These are phyloP conservation scores for Coregonus suidteri DNA, from an alignment of 2,797 vertebrate genomes.

Conservation along the genomic window DNA sequence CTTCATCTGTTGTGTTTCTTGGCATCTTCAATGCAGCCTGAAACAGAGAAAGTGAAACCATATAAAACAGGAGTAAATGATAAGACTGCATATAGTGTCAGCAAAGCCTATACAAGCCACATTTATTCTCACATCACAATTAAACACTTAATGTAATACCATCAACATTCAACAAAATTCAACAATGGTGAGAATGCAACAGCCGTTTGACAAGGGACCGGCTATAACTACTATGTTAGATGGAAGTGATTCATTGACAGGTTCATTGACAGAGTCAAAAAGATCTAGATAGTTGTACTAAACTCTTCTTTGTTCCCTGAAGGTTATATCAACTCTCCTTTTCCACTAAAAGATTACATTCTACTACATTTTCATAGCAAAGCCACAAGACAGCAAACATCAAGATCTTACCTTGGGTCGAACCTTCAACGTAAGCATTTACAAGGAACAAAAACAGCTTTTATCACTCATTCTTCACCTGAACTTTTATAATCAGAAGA, in stretches of 20 bases:
- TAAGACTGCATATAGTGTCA: not conserved
- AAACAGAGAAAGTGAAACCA: not conserved
- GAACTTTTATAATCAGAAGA: not conserved
- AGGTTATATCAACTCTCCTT: too few species aligned
- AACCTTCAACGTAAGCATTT: not conserved
- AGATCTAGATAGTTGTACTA: not conserved
- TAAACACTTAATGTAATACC: too few species aligned
- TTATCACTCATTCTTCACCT: too few species aligned
- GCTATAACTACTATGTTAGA: not conserved
- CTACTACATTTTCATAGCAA: not conserved
- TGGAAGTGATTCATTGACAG: not conserved
- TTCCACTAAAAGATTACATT: not conserved
- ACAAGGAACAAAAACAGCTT: not conserved
- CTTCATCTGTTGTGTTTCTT: slow-evolving; percentile 71
- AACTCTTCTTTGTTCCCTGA: not conserved
- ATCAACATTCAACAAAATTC: not conserved
- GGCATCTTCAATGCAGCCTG: slow-evolving; percentile 90
- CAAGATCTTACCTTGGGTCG: not conserved
- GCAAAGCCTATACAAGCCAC: not conserved
- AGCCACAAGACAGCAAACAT: not conserved
- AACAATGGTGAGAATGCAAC: not conserved
- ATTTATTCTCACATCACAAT: too few species aligned
- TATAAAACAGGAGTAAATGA: not conserved
- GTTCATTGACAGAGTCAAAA: not conserved
- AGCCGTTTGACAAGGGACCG: not conserved